Base-by-base conservation (phyloP, 2,888 invertebrate species). In the Heliconius sara region DNA sequence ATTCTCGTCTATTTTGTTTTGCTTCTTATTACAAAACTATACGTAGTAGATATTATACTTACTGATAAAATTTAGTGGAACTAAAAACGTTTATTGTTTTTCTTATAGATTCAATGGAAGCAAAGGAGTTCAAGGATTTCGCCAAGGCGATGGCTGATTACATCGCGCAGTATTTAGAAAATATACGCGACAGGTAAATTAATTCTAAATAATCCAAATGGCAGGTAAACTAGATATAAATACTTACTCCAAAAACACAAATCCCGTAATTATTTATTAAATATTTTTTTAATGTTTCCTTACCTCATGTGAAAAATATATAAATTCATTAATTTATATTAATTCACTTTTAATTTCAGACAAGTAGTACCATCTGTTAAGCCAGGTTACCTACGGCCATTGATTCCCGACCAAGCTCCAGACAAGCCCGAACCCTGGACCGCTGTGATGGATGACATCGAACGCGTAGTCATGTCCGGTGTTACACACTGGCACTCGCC, bases 401-500 rank as follows among this genome's bases (percentile, higher is more conserved):
- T 99, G 84, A 96, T 99, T 77, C 99, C 99, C 0, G 96, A 96
- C 79, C 96, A 96, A 81, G 98, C 99, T 0, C 99, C 99, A 0
- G 95, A 96, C 85, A 95, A 97, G 83, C 96, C 98, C 0, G 99
- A 99, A 89, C 96, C 96, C 68, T 99, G 99, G 98, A 96, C 98
- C 83, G 97, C 97, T 77, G 97, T 99, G 78, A 97, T 99, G 97
- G 96, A 96, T 9, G 99, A 99, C 90, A 96, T 99, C 82, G 99
- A 99, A 91, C 96, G 97, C 78, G 98, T 99, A 79, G 98, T 99
- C 84, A 99, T 99, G 99, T 99, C 99, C 0, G 99, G 99, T 73
- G 98, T 99, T 78, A 99, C 99, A 0, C 99, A 99, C 89, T 99
- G 99, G 99, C 98, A 99, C 91, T 98, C 98, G 78, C 99, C 99